Conservation (phyloP, 2,113 vertebrate genomes). For the Brienomyrus brachyistius region DNA sequence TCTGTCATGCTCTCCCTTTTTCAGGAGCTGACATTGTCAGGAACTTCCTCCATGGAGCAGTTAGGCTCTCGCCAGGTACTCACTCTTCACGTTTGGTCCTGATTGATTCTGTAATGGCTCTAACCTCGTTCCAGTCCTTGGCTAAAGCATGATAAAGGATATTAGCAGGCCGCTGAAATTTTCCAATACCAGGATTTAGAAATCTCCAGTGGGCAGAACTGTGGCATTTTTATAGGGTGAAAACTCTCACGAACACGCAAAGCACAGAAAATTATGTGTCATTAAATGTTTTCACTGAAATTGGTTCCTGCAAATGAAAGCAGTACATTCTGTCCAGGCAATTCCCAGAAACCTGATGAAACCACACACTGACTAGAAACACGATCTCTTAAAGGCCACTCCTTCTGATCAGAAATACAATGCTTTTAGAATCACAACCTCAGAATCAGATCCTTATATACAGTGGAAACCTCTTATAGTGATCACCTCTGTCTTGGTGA, state of each 20-base stretch:
- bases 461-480: too few relatives aligned
- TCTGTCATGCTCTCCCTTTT: neutral
- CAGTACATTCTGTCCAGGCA: neutral
- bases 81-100: neutral
- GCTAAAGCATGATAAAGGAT: neutral
- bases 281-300: neutral
- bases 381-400: slow-evolving; percentile 18
- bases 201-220: neutral
- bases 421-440: slow-evolving; percentile 19
- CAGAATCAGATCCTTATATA: slow-evolving; percentile 25
- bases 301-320: neutral
- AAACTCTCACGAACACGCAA: neutral
- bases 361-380: neutral
- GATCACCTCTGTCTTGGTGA: too few relatives aligned
- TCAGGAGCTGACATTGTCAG: neutral
- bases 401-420: slow-evolving; percentile 25
- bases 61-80: neutral
- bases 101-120: neutral
- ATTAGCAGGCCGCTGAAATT: neutral
- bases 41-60: neutral
- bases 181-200: neutral
- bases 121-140: neutral
- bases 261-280: neutral
- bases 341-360: neutral
- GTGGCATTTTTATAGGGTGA: neutral